phyloP scores from a whole-genome alignment of 2,888 invertebrate species.

The Trichogramma evanescens region DNA sequence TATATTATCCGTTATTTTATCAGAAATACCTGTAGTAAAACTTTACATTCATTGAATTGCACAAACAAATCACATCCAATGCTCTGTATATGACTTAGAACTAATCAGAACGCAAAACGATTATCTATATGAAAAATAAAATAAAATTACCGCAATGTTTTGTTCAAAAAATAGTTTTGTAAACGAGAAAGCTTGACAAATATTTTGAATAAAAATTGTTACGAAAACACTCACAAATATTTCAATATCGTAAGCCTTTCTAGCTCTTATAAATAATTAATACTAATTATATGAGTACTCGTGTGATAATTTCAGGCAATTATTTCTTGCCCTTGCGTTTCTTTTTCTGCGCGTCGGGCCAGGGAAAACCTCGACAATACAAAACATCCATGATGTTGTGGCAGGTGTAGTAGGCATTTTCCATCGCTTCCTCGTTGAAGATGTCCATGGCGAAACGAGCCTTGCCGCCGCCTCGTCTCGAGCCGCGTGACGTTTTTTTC shows the following conservation, averaged over 20 bases:
- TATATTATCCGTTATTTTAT: no score
- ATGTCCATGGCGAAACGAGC: constrained; percentile 74
- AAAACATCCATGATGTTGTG: constrained; percentile 87
- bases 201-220: constrained; percentile 25
- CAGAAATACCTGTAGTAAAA: no score
- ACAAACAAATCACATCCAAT: no score
- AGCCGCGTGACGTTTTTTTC: constrained; percentile 48
- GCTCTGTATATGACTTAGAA: no score
- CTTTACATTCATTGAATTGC: no score
- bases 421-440: constrained; percentile 84
- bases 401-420: constrained; percentile 88
- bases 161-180: no score
- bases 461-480: constrained; percentile 45
- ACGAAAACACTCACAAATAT: constrained; percentile 5
- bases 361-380: constrained; percentile 79
- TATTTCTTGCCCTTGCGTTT: constrained; percentile 72
- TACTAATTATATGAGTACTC: no score
- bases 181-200: neutral
- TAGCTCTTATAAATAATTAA: no score
- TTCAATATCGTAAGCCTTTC: no score
- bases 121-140: no score
- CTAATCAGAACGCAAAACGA: no score
- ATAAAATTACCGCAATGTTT: no score
- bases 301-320: constrained; percentile 6
- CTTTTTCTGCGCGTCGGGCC: constrained; percentile 81